Base-by-base conservation (phyloP, 2,888 invertebrate species). In the Creontiades dilutus region DNA sequence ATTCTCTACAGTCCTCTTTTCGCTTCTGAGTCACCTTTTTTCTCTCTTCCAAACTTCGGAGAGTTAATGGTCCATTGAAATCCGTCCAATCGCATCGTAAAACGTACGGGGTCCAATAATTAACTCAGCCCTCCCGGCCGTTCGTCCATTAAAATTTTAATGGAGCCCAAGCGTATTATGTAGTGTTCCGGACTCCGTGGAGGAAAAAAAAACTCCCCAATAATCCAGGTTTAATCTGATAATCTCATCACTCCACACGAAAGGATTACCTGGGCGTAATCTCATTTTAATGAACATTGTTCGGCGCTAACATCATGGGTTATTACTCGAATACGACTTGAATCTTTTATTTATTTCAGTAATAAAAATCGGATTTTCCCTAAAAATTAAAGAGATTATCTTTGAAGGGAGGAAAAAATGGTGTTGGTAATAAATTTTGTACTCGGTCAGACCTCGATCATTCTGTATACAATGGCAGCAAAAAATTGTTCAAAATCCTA, bases 31-130 rank as follows among this genome's bases (percentile, higher is more conserved):
- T 85, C 85, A 85, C 85, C 85, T 57, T 46, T 80, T 75, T 75
- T 19, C n/a, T 16, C 57, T n/a, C 57, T 37, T 37, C 7, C 28
- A 3, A 13, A n/a, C n/a, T 48, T 48, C 19, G n/a, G 11, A 27
- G 28, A n/a, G 85, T 85, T 85, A 85, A 85, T 85, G 85, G 85
- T 16, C 57, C 85, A 57, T 85, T 85, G 57, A 85, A 85, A 85
- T 85, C 85, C 85, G 61, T 57, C 85, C 85, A 85, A 85, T 85
- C 85, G 37, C 85, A 57, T 85, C 85, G 85, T 85, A 85, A 85
- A 85, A 85, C 37, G 37, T 85, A 28, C 37, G 57, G 85, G 16
- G 57, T 52, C 57, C 57, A 27, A 85, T 85, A 28, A 85, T 85
- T 85, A 82, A 85, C 80, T 37, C 28, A n/a, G 80, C 27, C 80